These are phyloP conservation scores for Lepeophtheirus nordmannii DNA, from an alignment of 2,888 invertebrate genomes.

Conservation along the genomic window DNA sequence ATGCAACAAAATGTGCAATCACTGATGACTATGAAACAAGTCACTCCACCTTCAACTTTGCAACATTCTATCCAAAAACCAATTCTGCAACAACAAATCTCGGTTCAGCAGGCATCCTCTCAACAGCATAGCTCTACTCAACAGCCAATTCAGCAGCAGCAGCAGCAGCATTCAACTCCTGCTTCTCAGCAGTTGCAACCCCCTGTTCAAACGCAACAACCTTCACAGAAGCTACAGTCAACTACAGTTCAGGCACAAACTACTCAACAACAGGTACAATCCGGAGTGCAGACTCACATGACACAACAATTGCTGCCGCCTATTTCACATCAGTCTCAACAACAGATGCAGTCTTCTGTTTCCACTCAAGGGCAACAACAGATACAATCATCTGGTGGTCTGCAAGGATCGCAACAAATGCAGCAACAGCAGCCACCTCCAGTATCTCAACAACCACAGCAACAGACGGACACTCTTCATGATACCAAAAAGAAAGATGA, in stretches of 20 bases:
- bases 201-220: not conserved
- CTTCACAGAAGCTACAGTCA: too few species aligned
- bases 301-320: not conserved
- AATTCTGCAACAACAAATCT: not conserved
- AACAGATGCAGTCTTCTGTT: not conserved
- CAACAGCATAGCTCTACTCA: too few species aligned
- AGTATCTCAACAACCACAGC: not conserved
- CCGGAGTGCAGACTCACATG: not conserved
- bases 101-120: not conserved
- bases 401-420: too few species aligned
- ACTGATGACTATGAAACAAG: not conserved
- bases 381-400: not conserved
- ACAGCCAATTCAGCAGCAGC: not conserved
- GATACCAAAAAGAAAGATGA: constrained; percentile 4
- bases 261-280: not conserved
- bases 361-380: not conserved
- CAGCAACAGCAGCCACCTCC: not conserved
- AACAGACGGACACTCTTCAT: not conserved
- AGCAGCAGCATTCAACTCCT: not conserved
- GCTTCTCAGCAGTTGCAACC: not conserved
- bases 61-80: not conserved
- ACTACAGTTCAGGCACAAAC: not conserved
- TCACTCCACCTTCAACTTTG: not conserved
- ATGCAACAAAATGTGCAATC: constrained; percentile 5
- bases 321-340: not conserved